A percentile compares a stretch with the other conserved stretches of the same genome.
These are phyloP conservation scores for Allygus modestus DNA, from an alignment of 2,888 invertebrate species.

Conservation along the genomic window DNA sequence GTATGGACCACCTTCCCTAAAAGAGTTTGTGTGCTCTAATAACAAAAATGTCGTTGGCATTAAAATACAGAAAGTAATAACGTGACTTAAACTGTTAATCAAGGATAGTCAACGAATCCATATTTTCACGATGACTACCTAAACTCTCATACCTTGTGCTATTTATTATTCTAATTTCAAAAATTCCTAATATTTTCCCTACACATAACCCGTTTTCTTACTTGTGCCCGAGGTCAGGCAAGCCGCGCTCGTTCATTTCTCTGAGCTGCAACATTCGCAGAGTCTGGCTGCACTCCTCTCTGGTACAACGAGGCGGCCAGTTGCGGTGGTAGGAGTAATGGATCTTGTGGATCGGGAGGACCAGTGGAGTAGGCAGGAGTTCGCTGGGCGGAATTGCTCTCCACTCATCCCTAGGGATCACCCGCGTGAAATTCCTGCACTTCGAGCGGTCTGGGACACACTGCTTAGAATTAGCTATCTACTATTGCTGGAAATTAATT, in stretches of 20 bases:
- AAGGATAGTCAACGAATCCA: too few relatives aligned
- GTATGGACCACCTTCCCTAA: too few relatives aligned
- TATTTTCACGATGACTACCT: too few relatives aligned
- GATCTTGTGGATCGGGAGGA: not conserved
- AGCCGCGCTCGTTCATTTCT: conserved; percentile 12
- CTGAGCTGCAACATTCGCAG: conserved; percentile 7
- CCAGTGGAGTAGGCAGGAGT: not conserved
- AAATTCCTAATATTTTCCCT: too few relatives aligned
- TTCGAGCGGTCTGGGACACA: not conserved
- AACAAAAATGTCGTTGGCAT: too few relatives aligned
- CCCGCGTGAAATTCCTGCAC: not conserved
- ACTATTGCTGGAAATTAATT: too few relatives aligned
- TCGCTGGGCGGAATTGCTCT: conserved; percentile 17
- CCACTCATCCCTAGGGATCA: conserved; percentile 23
- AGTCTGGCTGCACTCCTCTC: conserved; percentile 1
- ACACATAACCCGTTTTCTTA: too few relatives aligned
- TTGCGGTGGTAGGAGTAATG: conserved; percentile 25
- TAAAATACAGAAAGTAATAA: too few relatives aligned
- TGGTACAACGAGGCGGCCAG: not conserved
- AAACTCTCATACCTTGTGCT: too few relatives aligned
- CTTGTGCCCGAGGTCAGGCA: conserved; percentile 12
- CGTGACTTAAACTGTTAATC: too few relatives aligned
- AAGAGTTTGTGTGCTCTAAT: too few relatives aligned
- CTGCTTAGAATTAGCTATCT: not conserved
- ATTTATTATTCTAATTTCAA: too few relatives aligned